These are phyloP conservation scores for Liasis olivaceus DNA, from an alignment of 2,797 vertebrate species.

Conservation along the genomic window DNA sequence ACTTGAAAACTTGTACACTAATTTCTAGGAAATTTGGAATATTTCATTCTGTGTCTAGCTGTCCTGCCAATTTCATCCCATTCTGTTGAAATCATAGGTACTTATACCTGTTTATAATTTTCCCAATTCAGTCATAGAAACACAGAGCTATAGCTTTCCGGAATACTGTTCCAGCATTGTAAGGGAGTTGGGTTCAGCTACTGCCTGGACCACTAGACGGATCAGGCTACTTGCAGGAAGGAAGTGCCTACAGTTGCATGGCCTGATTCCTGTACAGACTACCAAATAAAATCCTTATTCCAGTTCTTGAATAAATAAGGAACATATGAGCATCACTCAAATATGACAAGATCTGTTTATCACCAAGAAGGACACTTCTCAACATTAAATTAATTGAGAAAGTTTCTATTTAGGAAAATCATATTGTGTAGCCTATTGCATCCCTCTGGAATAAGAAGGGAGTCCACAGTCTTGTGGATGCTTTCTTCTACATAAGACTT, in stretches of 20 bases:
- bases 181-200: neutral
- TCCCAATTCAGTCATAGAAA: neutral
- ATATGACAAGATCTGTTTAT: neutral
- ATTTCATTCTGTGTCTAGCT: neutral
- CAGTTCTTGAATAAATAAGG: neutral
- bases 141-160: neutral
- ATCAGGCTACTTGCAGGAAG: neutral
- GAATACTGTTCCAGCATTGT: neutral
- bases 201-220: neutral
- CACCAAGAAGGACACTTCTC: neutral
- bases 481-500: neutral
- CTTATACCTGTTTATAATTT: neutral
- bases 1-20: neutral
- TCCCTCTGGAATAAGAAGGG: neutral
- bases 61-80: neutral
- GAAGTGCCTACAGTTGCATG: neutral
- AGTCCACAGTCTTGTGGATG: neutral
- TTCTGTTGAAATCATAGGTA: neutral
- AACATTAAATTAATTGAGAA: neutral
- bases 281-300: neutral
- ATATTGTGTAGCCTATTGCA: neutral
- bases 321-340: neutral
- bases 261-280: neutral
- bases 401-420: neutral
- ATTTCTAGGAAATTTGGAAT: neutral